Base-by-base conservation (phyloP, 2,797 vertebrate species). In the Urophycis tenuis region DNA sequence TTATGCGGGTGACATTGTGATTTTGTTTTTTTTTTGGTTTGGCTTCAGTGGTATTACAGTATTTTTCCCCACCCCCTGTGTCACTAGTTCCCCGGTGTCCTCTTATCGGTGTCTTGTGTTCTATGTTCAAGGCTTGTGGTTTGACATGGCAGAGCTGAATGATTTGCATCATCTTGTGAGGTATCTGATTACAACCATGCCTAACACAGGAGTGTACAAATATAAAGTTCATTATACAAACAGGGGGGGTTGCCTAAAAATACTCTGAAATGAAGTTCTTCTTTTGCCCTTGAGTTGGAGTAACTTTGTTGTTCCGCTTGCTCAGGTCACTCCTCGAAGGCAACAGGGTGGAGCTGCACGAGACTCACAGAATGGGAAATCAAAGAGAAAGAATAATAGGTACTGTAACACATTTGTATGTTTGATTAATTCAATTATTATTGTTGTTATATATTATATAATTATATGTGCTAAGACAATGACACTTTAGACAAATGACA, bases 241-340 rank as follows among this genome's bases (percentile, higher is more conserved):
- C 19, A 32, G 6, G 15, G n/a, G 71, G 5, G 76, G 72, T 69
- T 39, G 72, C 0, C 14, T 12, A 29, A 4, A 41, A 31, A 77
- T 36, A 36, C 67, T 30, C 0, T 73, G 15, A 67, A 17, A 29
- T 67, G 2, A 67, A 71, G 30, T 69, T 8, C 36, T n/a, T n/a
- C n/a, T n/a, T 71, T 31, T 74, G 33, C 32, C 3, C 67, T 60
- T 71, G 33, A 39, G n/a, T 71, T 71, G 9, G 9, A n/a, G 80
- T 79, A 77, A 3, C 60, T 15, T 78, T 77, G 71, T 31, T 83
- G 1, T 78, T 72, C 72, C 84, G 22, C 79, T 85, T 83, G 3
- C 85, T 78, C 85, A 99, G 98, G 86, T 93, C 96, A 87, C 92
- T 99, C 39, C 82, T 99, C 82, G 96, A 99, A 90, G 95, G 94